Evolutionary conservation across 2,113 vertebrate genomes (phyloP), one percentile per base, ranked within the genome.

Genomic region (Apaloderma vittatum): DNA sequence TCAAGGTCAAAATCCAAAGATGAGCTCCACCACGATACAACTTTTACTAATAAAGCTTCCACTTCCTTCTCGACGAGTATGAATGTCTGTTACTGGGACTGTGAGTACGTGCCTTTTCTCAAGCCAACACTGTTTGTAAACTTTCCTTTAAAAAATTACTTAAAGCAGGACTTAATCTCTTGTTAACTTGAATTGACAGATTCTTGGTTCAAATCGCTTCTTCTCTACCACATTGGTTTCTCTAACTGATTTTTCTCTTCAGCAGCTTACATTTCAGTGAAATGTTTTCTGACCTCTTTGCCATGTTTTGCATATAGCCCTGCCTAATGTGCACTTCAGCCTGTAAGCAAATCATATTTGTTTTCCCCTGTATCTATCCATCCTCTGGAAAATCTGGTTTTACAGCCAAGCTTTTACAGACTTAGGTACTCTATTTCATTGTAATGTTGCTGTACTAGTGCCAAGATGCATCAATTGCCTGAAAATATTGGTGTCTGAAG

Each of bases 41-140:
- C 76, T 86, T 86, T 46, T 65, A 48, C 63, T 51, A 66, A n/a
- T 62, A 67, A 94, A 89, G 52, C 74, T 96, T 92, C 94, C 68
- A 46, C 77, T 91, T 89, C 86, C 43, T 59, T 84, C 74, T 71
- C 83, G 88, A 93, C 82, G 86, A 94, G 68, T 80, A 93, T 1
- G 4, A 65, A 59, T 77, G 34, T 52, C 75, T 96, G 68, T 55
- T 81, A 54, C 65, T 92, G 68, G 55, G 54, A 34, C 46, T 57
- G 43, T 27, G 62, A 67, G 19, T 79, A 32, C 83, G 46, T 61
- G 77, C 54, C 71, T 86, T 83, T 87, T 84, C 83, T 77, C 59
- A 92, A 93, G 48, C 21, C 68, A 92, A 36, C 11, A 1, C 32
- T 80, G 20, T 90, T 85, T 79, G 37, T 66, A 91, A 95, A 84